A percentile compares a stretch with the other conserved stretches of the same genome.
Evolutionary conservation across 2,113 vertebrate genomes (phyloP).

Genomic region (Oreochromis aureus): DNA sequence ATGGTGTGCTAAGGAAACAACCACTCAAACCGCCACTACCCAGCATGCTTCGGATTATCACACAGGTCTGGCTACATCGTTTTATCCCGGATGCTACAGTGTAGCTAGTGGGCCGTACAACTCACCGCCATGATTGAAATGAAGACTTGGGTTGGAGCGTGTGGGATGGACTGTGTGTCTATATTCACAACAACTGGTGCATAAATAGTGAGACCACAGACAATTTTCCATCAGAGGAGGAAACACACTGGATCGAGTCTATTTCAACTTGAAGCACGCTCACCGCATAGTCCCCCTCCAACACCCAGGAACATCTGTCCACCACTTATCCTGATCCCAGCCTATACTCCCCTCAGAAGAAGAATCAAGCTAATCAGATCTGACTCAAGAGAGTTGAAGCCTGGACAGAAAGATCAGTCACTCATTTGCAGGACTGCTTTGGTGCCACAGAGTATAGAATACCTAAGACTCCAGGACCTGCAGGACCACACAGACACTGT

Average conservation of each 20-base stretch:
- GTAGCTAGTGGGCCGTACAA: background rate
- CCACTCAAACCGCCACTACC: background rate
- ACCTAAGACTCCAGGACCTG: background rate
- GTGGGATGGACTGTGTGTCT: accelerated
- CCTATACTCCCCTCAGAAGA: background rate
- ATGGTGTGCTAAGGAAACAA: background rate
- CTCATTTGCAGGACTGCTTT: background rate
- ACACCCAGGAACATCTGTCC: background rate
- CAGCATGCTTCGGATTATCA: background rate
- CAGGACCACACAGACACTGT: background rate
- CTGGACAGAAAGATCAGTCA: background rate
- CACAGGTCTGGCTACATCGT: background rate
- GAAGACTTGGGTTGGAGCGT: background rate
- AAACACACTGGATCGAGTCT: background rate
- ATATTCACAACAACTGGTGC: background rate
- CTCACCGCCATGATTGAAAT: background rate
- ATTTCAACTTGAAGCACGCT: background rate
- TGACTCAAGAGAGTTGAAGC: background rate
- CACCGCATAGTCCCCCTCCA: background rate
- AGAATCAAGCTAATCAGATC: background rate
- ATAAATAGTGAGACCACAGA: background rate
- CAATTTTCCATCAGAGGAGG: background rate
- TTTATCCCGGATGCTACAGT: background rate
- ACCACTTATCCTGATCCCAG: background rate
- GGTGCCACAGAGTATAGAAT: background rate